Evolutionary conservation across 2,888 invertebrate genomes (phyloP), one percentile per base, ranked within the genome.

Genomic region (Drosophila putrida): DNA sequence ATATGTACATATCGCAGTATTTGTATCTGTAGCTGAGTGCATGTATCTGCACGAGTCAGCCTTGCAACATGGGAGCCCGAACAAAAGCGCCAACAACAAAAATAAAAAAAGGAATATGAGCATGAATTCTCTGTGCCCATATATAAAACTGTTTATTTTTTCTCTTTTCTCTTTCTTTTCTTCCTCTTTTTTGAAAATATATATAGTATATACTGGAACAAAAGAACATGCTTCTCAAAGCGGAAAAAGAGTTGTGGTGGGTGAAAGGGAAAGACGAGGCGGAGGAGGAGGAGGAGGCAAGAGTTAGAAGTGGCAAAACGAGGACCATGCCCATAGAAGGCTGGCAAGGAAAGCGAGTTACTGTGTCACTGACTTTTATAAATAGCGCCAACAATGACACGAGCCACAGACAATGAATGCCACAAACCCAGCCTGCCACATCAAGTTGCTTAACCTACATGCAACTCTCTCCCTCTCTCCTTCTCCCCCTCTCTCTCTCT

Each of bases 291-390:
- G 10, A 43, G 38, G 13, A 38, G 41, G 57, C 66, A 55, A 60
- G 75, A 68, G 67, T 71, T 82, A 76, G 77, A 81, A 79, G 84
- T 82, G 79, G 81, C 62, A 60, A 82, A 75, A 69, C 82, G 77
- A 63, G 75, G 71, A 54, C 60, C 68, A 54, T 36, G 39, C 55
- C 38, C 33, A 15, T 44, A 44, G 51, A 43, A 54, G 50, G 33
- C 47, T 15, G 39, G 51, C 50, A 58, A 70, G 72, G 70, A 73
- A 75, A 67, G 69, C 83, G 79, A 88, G 88, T 88, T 88, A 88
- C 83, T 85, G 83, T 88, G 85, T 80, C 88, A 88, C 64, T 88
- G 85, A 85, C 83, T 81, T 88, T 88, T 88, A 84, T 84, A 84
- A 87, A 84, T 84, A 84, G 84, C 82, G 68, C 54, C 76, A 80